phyloP scores from a whole-genome alignment of 2,797 vertebrate species.

The Cheirogaleus major region DNA sequence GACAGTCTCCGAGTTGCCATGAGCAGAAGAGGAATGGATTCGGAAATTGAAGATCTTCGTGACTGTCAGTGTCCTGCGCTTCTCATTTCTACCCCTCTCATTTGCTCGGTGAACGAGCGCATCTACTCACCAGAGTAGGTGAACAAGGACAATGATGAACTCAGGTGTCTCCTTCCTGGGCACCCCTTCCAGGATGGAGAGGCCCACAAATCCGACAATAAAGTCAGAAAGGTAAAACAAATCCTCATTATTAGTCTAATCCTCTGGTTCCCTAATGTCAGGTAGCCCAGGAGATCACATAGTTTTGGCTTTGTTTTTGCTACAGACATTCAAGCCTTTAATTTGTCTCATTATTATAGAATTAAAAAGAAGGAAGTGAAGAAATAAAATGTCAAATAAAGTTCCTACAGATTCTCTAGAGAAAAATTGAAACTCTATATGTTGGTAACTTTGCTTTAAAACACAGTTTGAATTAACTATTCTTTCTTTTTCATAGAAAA shows the following conservation, averaged over 20 bases:
- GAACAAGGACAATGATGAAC: neutral
- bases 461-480: neutral
- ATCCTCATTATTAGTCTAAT: fast-evolving
- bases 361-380: neutral
- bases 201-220: neutral
- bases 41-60: neutral
- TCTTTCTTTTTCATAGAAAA: neutral
- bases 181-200: neutral
- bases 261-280: neutral
- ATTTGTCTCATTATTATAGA: neutral
- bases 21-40: neutral
- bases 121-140: fast-evolving
- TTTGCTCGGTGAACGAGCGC: neutral
- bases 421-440: neutral
- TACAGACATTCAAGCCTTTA: neutral
- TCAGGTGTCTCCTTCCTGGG: fast-evolving
- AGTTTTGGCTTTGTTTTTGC: neutral
- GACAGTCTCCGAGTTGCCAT: neutral
- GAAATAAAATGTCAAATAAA: neutral
- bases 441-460: neutral
- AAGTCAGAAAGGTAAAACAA: neutral
- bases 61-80: fast-evolving
- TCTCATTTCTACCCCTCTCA: too few species aligned
- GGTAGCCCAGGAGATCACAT: fast-evolving
- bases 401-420: neutral